Evolutionary conservation across 2,797 vertebrate genomes (phyloP).

Genomic region (Pygocentrus nattereri): DNA sequence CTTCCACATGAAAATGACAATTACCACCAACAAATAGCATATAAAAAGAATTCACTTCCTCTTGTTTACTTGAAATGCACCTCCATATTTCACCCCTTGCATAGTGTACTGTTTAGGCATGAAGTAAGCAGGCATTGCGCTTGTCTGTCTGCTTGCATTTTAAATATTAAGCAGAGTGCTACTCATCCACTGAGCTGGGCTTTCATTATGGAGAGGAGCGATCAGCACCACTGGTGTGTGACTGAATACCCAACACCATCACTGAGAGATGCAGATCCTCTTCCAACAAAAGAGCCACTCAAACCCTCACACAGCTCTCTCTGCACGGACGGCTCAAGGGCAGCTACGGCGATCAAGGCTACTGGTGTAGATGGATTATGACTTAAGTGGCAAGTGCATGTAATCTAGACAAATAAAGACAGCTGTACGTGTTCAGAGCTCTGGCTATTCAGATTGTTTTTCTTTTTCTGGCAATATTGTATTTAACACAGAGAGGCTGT

Average conservation of each 20-base stretch:
- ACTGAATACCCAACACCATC: constrained; percentile 35
- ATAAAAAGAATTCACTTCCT: neutral
- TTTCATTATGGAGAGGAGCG: constrained; percentile 47
- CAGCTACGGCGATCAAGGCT: neutral
- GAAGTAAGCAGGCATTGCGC: neutral
- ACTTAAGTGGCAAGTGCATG: neutral
- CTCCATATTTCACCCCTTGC: neutral
- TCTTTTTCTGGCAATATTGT: too few relatives aligned
- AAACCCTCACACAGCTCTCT: neutral
- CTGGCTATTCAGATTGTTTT: neutral
- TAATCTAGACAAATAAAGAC: neutral
- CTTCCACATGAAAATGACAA: neutral
- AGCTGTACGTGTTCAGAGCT: neutral
- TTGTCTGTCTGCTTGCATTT: constrained; percentile 6
- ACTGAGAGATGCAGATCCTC: constrained; percentile 9
- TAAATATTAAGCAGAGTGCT: constrained; percentile 49
- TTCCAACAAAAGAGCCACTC: constrained; percentile 21
- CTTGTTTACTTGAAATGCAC: neutral
- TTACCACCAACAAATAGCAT: neutral
- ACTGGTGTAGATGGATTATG: too few relatives aligned
- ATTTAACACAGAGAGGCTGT: neutral
- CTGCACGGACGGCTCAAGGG: neutral
- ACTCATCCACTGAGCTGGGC: constrained; percentile 22
- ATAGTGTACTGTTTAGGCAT: neutral
- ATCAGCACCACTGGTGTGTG: constrained; percentile 8